phyloP scores from a whole-genome alignment of 2,113 vertebrate species.

The Heliornis fulica region DNA sequence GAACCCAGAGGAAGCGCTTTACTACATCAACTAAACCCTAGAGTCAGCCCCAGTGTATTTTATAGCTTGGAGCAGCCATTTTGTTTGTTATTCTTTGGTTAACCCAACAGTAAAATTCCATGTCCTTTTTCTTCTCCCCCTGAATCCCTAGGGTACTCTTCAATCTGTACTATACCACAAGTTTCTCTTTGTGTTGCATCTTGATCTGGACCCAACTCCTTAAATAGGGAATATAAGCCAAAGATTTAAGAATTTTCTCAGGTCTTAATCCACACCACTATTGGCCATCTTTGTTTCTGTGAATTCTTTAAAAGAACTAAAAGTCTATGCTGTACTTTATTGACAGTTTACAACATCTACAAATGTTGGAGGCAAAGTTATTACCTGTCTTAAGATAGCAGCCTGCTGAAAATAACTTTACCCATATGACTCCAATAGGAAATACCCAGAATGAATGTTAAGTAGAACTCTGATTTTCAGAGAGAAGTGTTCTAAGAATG shows the following conservation, averaged over 20 bases:
- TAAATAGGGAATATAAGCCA: background rate
- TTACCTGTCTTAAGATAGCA: background rate
- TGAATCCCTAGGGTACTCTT: background rate
- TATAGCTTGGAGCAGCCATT: background rate
- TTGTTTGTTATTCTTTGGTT: constrained; percentile 34
- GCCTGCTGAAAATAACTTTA: background rate
- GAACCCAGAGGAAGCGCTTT: constrained; percentile 20
- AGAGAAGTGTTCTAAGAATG: background rate
- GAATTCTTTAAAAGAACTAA: background rate
- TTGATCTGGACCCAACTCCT: background rate
- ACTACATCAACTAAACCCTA: background rate
- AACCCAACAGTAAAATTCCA: background rate
- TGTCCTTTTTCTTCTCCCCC: background rate
- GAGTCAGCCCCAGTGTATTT: background rate
- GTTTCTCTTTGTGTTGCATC: background rate
- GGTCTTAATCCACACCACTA: background rate
- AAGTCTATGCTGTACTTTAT: background rate
- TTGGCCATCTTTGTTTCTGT: background rate
- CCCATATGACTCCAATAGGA: background rate
- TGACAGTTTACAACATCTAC: background rate
- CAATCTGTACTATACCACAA: background rate
- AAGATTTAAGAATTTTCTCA: background rate
- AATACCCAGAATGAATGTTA: background rate
- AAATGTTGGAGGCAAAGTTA: background rate
- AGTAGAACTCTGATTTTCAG: background rate